Evolutionary conservation across 2,797 vertebrate genomes (phyloP), one percentile per base, ranked within the genome.

Genomic region (Gouania willdenowi): DNA sequence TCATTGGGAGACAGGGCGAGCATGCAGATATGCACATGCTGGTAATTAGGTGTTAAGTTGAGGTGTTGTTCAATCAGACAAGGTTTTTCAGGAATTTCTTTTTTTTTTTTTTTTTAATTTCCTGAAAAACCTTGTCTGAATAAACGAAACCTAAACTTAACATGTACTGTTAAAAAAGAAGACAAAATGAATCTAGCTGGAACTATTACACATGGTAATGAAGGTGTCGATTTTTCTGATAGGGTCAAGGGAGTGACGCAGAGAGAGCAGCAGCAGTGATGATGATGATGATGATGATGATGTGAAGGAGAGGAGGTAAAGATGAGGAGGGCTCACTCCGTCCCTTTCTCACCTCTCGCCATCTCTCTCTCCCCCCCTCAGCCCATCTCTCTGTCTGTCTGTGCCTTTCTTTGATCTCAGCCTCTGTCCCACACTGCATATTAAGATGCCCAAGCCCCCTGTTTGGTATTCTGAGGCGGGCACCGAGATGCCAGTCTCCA

Each of bases 371-470:
- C 41, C 31, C 23, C 36, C 16, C 30, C 39, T 35, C 46, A 66
- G 49, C 73, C 66, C 73, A 71, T 77, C 65, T 75, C 59, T 72
- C 75, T 80, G 70, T 84, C 80, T 80, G 78, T 80, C 80, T 81
- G 65, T 74, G 72, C 60, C 68, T 79, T 61, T 60, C 81, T 86
- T 84, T 86, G 80, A 86, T 86, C 81, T 83, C 80, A 50, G 66
- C 70, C 81, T 82, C 77, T 83, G 81, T 79, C 80, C 83, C 80
- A 82, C 83, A 53, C 80, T 83, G 83, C 80, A 86, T 86, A 86
- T 84, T 86, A 86, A 86, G 78, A 84, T 83, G 74, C 79, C 73
- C 66, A 41, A 75, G 71, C 73, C 79, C n/a, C 75, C 82, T 86
- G 82, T 66, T 86, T 86, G 80, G 84, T 86, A 86, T 84, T 84